phyloP scores from a whole-genome alignment of 2,888 invertebrate species.

The Dicyrtoma fusca region DNA sequence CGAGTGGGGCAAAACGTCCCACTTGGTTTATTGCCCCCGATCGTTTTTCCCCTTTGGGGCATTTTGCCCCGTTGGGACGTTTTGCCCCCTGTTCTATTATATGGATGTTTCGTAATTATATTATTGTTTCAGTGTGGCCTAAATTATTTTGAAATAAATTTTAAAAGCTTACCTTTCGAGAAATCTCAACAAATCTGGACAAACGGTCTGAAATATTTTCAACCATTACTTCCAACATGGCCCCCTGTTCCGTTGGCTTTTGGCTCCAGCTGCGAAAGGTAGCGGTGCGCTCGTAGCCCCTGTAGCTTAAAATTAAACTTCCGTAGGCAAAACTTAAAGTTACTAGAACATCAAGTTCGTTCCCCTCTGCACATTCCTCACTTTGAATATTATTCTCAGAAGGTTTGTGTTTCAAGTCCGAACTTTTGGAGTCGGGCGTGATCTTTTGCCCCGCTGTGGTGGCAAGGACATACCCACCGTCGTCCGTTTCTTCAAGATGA shows the following conservation, averaged over 20 bases:
- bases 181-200: neutral
- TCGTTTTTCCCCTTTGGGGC: too few species aligned
- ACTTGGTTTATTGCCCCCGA: too few species aligned
- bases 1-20: too few species aligned
- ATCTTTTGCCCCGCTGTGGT: neutral
- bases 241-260: constrained; percentile 4
- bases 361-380: neutral
- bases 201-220: constrained; percentile 11
- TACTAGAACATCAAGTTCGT: constrained; percentile 13
- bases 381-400: neutral
- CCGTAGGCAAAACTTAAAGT: constrained; percentile 1
- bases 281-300: constrained; percentile 11
- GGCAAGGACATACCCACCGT: neutral
- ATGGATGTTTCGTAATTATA: too few species aligned
- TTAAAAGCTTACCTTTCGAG: constrained; percentile 10
- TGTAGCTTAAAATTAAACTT: constrained; percentile 11
- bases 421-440: neutral
- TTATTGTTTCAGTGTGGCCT: too few species aligned
- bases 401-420: neutral
- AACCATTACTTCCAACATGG: constrained; percentile 15
- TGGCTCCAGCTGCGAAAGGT: constrained; percentile 8
- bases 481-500: neutral
- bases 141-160: too few species aligned
- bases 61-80: too few species aligned
- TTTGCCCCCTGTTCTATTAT: too few species aligned